A percentile compares a stretch with the other conserved stretches of the same genome.
Conservation (phyloP, 2,888 invertebrate genomes). For the Erpobdella octoculata region DNA sequence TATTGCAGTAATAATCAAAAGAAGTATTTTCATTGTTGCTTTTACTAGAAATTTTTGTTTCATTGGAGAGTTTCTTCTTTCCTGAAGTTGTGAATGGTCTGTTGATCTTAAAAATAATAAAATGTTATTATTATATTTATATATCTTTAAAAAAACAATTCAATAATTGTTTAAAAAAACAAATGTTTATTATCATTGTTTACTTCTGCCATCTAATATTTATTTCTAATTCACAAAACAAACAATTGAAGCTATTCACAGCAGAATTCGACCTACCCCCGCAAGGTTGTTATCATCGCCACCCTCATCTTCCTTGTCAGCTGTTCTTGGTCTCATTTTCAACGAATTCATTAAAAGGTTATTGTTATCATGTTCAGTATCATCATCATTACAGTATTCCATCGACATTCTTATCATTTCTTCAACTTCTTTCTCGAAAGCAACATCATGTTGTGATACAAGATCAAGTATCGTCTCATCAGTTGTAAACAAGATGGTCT, state of each 20-base stretch:
- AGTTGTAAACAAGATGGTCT: slow-evolving; percentile 78
- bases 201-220: background rate
- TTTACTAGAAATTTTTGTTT: no score
- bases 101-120: no score
- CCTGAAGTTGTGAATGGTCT: no score
- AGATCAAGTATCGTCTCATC: slow-evolving; percentile 66
- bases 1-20: no score
- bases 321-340: slow-evolving; percentile 24
- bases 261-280: no score
- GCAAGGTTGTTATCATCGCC: no score
- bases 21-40: no score
- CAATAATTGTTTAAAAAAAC: no score
- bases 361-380: background rate
- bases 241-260: background rate
- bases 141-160: no score
- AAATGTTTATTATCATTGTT: background rate
- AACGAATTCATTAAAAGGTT: background rate
- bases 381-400: background rate
- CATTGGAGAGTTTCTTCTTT: no score
- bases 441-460: slow-evolving; percentile 55
- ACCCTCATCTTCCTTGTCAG: slow-evolving; percentile 26
- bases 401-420: slow-evolving; percentile 44
- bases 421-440: slow-evolving; percentile 44
- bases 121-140: no score
- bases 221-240: background rate